These are phyloP conservation scores for Sinocyclocheilus rhinocerous DNA, from an alignment of 2,113 vertebrate species.

Conservation along the genomic window DNA sequence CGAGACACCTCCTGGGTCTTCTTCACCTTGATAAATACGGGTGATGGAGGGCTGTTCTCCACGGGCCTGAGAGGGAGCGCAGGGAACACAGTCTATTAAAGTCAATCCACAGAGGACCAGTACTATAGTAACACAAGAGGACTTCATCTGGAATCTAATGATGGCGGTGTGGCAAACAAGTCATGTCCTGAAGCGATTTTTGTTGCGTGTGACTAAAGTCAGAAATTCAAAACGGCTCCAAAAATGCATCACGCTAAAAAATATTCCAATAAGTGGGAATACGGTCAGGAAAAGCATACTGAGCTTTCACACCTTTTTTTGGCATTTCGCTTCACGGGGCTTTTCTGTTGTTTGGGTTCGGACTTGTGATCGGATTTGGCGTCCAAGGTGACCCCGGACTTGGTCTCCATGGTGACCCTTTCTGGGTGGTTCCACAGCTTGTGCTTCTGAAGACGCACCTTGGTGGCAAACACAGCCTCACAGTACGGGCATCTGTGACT, in stretches of 20 bases:
- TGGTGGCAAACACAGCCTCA: constrained; percentile 92
- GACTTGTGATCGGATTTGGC: constrained; percentile 57
- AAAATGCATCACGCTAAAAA: not conserved
- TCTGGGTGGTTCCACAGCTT: constrained; percentile 93
- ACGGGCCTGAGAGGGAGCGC: constrained; percentile 74
- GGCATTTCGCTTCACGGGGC: constrained; percentile 75
- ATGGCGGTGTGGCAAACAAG: constrained; percentile 18
- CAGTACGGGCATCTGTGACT: constrained; percentile 89
- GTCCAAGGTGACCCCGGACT: constrained; percentile 51
- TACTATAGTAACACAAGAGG: not conserved
- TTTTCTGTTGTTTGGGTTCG: constrained; percentile 79
- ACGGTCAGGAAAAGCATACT: not conserved
- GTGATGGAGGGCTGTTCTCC: constrained; percentile 81
- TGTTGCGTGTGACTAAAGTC: not conserved
- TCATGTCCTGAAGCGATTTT: not conserved
- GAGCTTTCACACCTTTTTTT: constrained; percentile 86
- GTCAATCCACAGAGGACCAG: constrained; percentile 14
- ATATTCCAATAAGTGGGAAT: not conserved
- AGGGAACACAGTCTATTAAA: constrained; percentile 24
- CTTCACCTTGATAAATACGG: constrained; percentile 87
- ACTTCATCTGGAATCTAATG: constrained; percentile 19
- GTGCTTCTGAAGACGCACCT: constrained; percentile 95
- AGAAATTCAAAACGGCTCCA: not conserved
- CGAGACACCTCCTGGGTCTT: constrained; percentile 79
- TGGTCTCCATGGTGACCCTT: constrained; percentile 68